Evolutionary conservation across 2,113 vertebrate species (phyloP).

Genomic region (Aegotheles bennettii): DNA sequence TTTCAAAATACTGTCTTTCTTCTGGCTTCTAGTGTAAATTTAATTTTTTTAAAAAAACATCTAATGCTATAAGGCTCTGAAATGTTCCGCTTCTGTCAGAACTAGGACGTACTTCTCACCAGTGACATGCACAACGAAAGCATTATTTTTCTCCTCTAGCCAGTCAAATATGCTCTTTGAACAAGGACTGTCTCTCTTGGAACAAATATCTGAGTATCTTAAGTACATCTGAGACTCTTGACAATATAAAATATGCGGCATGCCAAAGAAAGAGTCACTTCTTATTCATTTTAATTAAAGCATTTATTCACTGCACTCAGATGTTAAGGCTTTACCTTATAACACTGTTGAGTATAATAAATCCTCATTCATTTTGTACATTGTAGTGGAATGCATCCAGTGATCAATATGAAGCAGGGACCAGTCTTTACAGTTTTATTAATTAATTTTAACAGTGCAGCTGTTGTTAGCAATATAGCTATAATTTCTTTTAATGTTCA

Average conservation of each 20-base stretch:
- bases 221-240: background rate
- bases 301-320: background rate
- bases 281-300: conserved; percentile 8
- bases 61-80: background rate
- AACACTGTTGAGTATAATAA: background rate
- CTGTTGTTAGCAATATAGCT: background rate
- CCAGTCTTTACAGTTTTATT: background rate
- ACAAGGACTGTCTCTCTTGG: background rate
- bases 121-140: background rate
- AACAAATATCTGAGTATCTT: background rate
- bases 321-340: background rate
- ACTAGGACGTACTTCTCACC: background rate
- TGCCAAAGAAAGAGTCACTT: background rate
- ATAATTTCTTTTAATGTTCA: background rate
- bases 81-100: background rate
- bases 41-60: background rate
- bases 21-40: background rate
- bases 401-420: background rate
- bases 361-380: background rate
- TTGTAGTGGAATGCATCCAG: background rate
- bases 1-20: background rate
- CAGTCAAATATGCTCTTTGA: background rate
- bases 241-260: background rate
- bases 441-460: background rate
- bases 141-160: background rate